Conservation (phyloP, 2,888 invertebrate species). For the Agonopterix subpropinquella region DNA sequence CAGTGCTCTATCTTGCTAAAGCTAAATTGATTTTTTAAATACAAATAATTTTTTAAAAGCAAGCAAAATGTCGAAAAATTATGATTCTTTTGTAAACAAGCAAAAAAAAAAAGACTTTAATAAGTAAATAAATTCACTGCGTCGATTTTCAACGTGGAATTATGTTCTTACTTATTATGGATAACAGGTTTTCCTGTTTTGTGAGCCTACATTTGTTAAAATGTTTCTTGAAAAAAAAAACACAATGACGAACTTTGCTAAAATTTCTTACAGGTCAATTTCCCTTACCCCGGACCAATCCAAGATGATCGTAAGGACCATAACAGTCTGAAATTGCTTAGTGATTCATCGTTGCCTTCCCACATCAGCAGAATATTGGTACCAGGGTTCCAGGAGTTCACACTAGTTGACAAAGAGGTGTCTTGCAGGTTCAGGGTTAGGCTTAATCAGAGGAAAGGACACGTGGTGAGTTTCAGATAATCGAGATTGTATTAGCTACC, state of each 20-base stretch:
- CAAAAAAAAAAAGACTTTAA: too few species aligned
- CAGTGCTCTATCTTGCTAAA: too few species aligned
- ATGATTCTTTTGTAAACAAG: too few species aligned
- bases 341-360: constrained; percentile 50
- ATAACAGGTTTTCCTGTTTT: too few species aligned
- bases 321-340: constrained; percentile 53
- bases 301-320: constrained; percentile 45
- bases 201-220: background rate
- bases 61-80: too few species aligned
- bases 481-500: too few species aligned
- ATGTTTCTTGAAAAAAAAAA: too few species aligned
- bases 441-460: constrained; percentile 27
- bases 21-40: too few species aligned
- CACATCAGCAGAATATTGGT: constrained; percentile 41
- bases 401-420: constrained; percentile 48
- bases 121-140: too few species aligned
- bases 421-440: constrained; percentile 50
- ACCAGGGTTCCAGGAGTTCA: constrained; percentile 50
- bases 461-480: constrained; percentile 29
- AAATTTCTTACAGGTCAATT: constrained; percentile 29
- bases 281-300: constrained; percentile 45
- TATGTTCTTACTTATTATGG: too few species aligned
- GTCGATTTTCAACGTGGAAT: too few species aligned
- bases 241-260: background rate
- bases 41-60: too few species aligned